These are phyloP conservation scores for Vannuccia rotundouncinata DNA, from an alignment of 2,888 invertebrate genomes.

Conservation along the genomic window DNA sequence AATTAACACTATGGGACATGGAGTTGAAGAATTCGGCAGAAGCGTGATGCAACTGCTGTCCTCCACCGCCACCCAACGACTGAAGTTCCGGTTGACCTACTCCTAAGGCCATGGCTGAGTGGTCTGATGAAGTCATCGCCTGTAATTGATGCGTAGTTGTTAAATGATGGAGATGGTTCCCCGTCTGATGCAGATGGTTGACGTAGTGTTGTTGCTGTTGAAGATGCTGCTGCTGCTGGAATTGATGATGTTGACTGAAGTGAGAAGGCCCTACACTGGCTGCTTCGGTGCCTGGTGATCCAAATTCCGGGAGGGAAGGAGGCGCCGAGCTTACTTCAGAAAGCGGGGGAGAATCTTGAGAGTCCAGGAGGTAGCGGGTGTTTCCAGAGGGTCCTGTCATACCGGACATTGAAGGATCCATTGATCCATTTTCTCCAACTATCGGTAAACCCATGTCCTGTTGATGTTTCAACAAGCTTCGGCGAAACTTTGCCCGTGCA, in stretches of 20 bases:
- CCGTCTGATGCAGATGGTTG: not conserved
- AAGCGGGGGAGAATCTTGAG: not conserved
- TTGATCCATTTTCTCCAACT: not conserved
- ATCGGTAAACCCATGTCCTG: not conserved
- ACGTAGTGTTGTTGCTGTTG: not conserved
- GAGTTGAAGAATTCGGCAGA: not conserved
- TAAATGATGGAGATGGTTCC: not conserved
- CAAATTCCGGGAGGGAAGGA: not conserved
- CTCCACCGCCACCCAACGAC: not conserved
- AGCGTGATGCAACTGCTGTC: too few relatives aligned
- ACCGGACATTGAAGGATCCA: not conserved
- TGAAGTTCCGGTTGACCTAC: not conserved
- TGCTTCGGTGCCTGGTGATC: not conserved
- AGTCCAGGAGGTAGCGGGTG: not conserved
- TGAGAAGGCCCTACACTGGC: not conserved
- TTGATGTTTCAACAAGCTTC: constrained; percentile 37
- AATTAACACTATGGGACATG: not conserved
- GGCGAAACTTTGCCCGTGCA: constrained; percentile 39
- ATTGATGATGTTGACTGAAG: not conserved
- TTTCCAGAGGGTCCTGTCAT: not conserved
- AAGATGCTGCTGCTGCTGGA: not conserved
- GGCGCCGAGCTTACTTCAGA: not conserved
- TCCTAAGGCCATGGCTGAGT: not conserved
- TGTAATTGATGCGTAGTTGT: not conserved
- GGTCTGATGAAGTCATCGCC: not conserved